Evolutionary conservation across 2,113 vertebrate species (phyloP), one percentile per base, ranked within the genome.

Genomic region (Anser brachyrhynchus): DNA sequence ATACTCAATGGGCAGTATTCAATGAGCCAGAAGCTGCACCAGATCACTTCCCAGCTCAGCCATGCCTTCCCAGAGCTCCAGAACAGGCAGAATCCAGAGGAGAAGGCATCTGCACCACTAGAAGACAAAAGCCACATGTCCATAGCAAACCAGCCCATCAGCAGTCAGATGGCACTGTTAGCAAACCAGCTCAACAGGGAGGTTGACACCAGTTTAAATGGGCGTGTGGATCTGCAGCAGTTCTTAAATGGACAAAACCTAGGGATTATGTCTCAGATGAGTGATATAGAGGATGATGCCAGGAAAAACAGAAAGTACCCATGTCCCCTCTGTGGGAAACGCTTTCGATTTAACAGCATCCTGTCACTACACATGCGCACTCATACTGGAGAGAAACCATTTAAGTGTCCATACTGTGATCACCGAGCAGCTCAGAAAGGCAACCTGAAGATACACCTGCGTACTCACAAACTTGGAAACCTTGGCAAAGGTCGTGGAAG

Each of bases 231-330:
- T 78, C 97, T 99, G 96, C 99, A 99, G 97, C 99, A 99, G 97
- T 99, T 99, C 97, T 98, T 99, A 59, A 99, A 99, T 6, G 99
- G 99, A 62, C 99, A 99, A 95, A 99, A 99, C 97, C 97, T 99
- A 54, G 99, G 99, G 94, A 99, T 99, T 72, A 99, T 99, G 99
- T 99, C 99, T 64, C 99, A 99, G 97, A 99, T 99, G 99, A 99
- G 99, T 2, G 99, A 99, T 93, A 99, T 99, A 15, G 99, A 99
- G 98, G 99, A 99, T 8, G 99, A 99, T 2, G 99, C 99, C 67
- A 98, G 99, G 87, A 99, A 99, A 96, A 99, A 99, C 96, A 98
- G 99, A 19, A 99, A 99, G 97, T 99, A 99, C 96, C 99, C 99
- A 0, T 99, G 99, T 95, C 99, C 99, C 3, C 97, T 99, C 22